Evolutionary conservation across 2,888 invertebrate genomes (phyloP).

Genomic region (Sesia bembeciformis): DNA sequence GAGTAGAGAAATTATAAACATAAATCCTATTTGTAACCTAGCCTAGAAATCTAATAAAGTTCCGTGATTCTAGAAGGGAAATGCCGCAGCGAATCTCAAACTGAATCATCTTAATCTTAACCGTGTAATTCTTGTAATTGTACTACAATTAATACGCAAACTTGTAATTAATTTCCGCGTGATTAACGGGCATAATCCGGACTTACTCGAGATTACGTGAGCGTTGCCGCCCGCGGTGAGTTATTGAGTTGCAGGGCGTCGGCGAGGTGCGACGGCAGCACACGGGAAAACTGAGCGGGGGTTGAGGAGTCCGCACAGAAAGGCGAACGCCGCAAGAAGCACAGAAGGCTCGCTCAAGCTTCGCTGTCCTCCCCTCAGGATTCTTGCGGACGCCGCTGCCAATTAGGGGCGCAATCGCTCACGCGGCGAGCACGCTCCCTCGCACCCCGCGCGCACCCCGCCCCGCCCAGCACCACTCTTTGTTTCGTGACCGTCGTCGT

Average conservation of each 20-base stretch:
- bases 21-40: too few species aligned
- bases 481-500: conserved; percentile 40
- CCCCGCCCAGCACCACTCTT: conserved; percentile 32
- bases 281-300: conserved; percentile 1
- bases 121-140: conserved; percentile 61
- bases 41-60: too few species aligned
- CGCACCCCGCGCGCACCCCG: conserved; percentile 14
- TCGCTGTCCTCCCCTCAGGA: conserved; percentile 71
- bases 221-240: conserved; percentile 55
- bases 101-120: conserved; percentile 23
- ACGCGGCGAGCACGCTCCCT: conserved; percentile 53
- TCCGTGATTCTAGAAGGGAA: not conserved
- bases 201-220: conserved; percentile 70
- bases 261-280: conserved; percentile 21
- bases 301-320: not conserved
- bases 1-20: too few species aligned
- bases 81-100: not conserved
- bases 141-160: conserved; percentile 70
- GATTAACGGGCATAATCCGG: conserved; percentile 73
- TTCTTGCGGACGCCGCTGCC: conserved; percentile 75
- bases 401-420: conserved; percentile 75
- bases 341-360: conserved; percentile 35
- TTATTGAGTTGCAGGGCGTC: conserved; percentile 58
- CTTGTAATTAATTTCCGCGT: conserved; percentile 73
- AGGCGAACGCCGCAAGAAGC: not conserved